Base-by-base conservation (phyloP, 2,797 vertebrate species). In the Mormyrus proboscirostris region DNA sequence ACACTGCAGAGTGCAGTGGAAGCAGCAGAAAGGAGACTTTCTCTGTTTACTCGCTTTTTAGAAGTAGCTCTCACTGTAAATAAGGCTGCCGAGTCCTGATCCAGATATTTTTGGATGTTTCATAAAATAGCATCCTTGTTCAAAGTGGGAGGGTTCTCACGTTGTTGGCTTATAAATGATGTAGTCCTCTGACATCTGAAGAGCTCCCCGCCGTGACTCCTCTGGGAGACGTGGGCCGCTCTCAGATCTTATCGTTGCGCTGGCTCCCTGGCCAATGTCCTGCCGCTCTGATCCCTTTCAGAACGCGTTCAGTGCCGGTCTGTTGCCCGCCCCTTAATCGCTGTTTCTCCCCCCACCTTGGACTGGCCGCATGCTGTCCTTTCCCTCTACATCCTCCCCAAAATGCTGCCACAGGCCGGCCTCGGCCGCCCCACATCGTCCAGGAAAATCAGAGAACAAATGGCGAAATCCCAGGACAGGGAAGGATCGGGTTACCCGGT, bases 391-490 rank as follows among this genome's bases (percentile, higher is more conserved):
- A 69, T 55, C 76, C 88, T 33, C 86, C 82, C 41, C 14, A 89
- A 53, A 90, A 49, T 41, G 62, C 82, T 87, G 83, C 59, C 47
- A 29, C 51, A 89, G 87, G 73, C 62, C 59, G 9, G 83, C n/a
- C 88, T 86, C 89, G 88, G 86, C 88, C 69, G 89, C 50, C 69
- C 38, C 7, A 90, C 82, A 57, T 88, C 22, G n/a, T 83, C 86
- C 10, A 57, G 57, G 44, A 84, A 76, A 83, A 88, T 88, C 51
- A 47, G 50, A 76, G 57, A 62, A 55, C 89, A 82, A 79, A 90
- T 86, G 90, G 90, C 89, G 69, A 83, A 83, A 90, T 92, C 90
- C 83, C 59, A 85, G 76, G 79, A 65, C 41, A 41, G 41, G 57
- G 82, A 86, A 2, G 22, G 90, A 88, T 87, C 73, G 57, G 88